Evolutionary conservation across 2,113 vertebrate species (phyloP), one percentile per base, ranked within the genome.

Genomic region (Thamnaconus septentrionalis): DNA sequence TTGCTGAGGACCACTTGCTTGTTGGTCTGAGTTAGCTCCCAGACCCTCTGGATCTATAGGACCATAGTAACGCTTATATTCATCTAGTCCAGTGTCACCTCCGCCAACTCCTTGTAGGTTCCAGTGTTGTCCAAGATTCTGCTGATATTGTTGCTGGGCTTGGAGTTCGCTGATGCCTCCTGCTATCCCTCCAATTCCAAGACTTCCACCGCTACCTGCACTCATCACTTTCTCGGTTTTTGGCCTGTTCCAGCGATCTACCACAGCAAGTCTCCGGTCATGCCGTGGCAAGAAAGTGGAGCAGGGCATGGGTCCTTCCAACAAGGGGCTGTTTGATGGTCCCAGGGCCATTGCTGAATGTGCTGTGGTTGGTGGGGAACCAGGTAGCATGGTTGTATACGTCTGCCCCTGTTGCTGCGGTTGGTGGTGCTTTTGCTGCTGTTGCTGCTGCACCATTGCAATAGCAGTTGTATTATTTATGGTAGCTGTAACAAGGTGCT

Each of bases 31-130:
- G 75, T 76, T 89, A 31, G 82, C 73, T 42, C 90, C 93, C 10
- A 96, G 77, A 45, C 94, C 94, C 78, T 95, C 94, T 3, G 94
- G 95, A 81, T 96, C 95, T 62, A 96, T 96, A 39, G 95, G 95
- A 51, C 95, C 94, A 57, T 96, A 96, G 78, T 96, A 96, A 46
- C 93, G 92, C 75, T 95, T 95, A 81, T 95, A 96, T 78, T 95
- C 94, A 80, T 96, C 94, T 3, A 94, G 83, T 53, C 92, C 82
- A 3, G 79, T 75, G 45, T 89, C 91, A n/a, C 73, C 83, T 4
- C 55, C 87, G 7, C 53, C 76, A 40, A 67, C 52, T 6, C 70
- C 84, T 56, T 73, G 84, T 56, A 85, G 18, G 61, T 18, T 89
- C 92, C 91, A 92, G 57, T 87, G 86, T 31, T 87, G 87, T 11